Evolutionary conservation across 2,888 invertebrate genomes (phyloP), one percentile per base, ranked within the genome.

Genomic region (Melolontha melolontha): DNA sequence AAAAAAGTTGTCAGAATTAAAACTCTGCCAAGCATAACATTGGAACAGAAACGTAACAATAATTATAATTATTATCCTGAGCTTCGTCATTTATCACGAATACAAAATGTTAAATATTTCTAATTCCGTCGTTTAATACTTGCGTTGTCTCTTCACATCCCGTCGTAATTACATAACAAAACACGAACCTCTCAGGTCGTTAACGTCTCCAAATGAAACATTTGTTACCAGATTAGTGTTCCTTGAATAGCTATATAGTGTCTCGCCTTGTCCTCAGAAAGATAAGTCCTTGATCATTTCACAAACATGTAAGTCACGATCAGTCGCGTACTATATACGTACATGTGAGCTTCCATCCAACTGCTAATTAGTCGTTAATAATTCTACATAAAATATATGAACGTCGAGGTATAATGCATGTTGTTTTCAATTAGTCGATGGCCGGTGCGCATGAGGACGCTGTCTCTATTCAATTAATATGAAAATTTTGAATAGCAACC

Each of bases 281-380:
- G 59, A 62, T 62, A 62, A 62, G 59, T 62, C 59, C 59, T 62
- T 62, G 59, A 62, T 62, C 47, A 47, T 47, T 62, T 34, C 29
- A 62, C 59, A 62, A 62, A 62, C 49, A 62, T 62, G 59, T 62
- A 62, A 62, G 59, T 62, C 59, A 62, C 57, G 57, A 42, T 10
- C 27, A 57, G 22, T 8, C 49, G 11, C 16, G 16, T 49, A 22
- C 49, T 57, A 57, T 47, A 39, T 47, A 62, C 16, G 47, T 47
- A 62, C 29, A 16, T 12, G 12, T 62, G 8, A 16, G 22, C 8
- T 17, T 22, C 49, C 49, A 17, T 10, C 22, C 22, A 49, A 16
- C 10, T 49, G 22, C 8, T 49, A 17, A 17, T 22, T n/a, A 22
- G 11, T 49, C 22, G 22, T 22, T 22, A 17, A 49, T 22, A 22